Base-by-base conservation (phyloP, 1,140 invertebrate genomes). In the Bradysia coprophila region DNA sequence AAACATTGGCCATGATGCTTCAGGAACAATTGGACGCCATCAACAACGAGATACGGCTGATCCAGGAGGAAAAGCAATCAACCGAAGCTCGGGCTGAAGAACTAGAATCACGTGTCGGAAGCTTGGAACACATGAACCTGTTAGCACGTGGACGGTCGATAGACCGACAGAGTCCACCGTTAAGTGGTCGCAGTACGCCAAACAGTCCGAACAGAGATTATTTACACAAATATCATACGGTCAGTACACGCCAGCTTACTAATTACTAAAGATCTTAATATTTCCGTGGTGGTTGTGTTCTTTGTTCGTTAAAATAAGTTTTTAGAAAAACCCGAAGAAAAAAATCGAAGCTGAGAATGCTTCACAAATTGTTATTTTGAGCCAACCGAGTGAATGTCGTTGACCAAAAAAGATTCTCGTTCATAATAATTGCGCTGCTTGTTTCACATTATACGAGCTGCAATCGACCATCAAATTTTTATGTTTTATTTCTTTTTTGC, bases 1-100 rank as follows among this genome's bases (percentile, higher is more conserved):
- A 98, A 61, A 92, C 93, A 0, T 67, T 99, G 43, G 95, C 95
- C 19, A 73, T 96, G 50, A 97, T 98, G 89, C 69, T 99, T 45
- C 96, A 99, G 65, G 93, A 99, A 61, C 94, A 98, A 63, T 67
- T 99, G 37, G 94, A 99, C 67, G 96, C 95, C 48, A 99, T 99
- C 52, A 98, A 99, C 65, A 96, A 96, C 59, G 96, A 99, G 71
- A 99, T 99, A 49, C 60, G 75, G 48, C 66, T 95, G 50, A 95
- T 96, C 37, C 89, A 98, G 71, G 94, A 98, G 67, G 95, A 99
- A 67, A 99, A 99, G 59, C 90, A 98, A 63, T 92, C 77, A 54
- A 94, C 90, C 3, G 95, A 98, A 64, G 87, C 92, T 1, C 59
- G 93, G 41, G 94, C 94, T 1, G 95, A 98, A 64, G 93, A 98